A percentile compares a stretch with the other conserved stretches of the same genome.
Evolutionary conservation across 2,888 invertebrate genomes (phyloP).

Genomic region (Petrolisthes cinctipes): DNA sequence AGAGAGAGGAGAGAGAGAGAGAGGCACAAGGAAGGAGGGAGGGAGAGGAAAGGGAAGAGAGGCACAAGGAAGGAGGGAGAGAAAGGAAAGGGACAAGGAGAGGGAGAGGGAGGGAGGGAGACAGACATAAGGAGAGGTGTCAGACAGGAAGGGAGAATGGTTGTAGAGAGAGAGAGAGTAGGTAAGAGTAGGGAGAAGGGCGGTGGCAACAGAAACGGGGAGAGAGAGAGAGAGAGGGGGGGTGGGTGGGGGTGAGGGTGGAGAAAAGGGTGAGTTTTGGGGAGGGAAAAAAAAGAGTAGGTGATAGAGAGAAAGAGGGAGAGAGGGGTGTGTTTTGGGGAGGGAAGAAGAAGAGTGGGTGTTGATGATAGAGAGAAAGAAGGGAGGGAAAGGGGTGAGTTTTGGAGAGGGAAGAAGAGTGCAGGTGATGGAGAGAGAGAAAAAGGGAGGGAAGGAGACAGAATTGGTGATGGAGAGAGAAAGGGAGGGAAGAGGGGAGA

Average conservation of each 20-base stretch:
- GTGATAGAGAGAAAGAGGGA: neutral
- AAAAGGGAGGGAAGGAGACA: neutral
- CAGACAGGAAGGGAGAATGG: neutral
- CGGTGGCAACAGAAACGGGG: neutral
- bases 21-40: neutral
- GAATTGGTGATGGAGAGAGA: neutral
- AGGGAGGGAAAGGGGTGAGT: neutral
- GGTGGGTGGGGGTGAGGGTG: neutral
- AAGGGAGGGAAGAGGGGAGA: neutral
- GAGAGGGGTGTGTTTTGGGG: neutral
- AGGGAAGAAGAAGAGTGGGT: neutral
- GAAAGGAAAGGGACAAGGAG: neutral
- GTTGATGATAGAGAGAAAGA: neutral
- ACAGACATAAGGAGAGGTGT: neutral
- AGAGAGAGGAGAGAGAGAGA: conserved; percentile 1
- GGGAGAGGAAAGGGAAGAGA: neutral
- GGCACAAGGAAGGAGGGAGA: neutral
- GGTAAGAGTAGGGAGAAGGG: too few relatives aligned
- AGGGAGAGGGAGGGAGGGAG: neutral
- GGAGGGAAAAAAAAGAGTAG: neutral
- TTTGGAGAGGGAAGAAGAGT: neutral
- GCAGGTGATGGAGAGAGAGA: neutral
- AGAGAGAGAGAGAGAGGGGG: neutral
- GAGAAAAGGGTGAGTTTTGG: neutral
- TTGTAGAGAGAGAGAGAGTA: neutral